Percentiles rank a stretch among this genome's conserved stretches.
These are phyloP conservation scores for Drosophila kohkoa DNA, from an alignment of 1,140 invertebrate species.

Conservation along the genomic window DNA sequence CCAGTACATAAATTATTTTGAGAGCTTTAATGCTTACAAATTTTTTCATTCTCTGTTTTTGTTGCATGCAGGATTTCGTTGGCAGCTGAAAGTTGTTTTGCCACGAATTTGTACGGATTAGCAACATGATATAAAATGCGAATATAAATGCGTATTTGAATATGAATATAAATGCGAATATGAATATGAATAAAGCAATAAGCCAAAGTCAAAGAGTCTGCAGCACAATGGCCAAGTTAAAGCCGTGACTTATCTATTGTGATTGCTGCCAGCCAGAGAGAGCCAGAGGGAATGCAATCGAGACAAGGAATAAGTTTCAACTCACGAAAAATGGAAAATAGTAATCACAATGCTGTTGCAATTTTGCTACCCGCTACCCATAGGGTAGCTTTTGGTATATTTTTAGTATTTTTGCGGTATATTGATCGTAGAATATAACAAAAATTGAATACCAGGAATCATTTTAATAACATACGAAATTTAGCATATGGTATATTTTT, in stretches of 20 bases:
- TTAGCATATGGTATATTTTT: too few relatives aligned
- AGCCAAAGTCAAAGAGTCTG: neutral
- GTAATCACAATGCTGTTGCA: too few relatives aligned
- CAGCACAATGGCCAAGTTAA: neutral
- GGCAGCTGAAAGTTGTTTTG: slow-evolving; percentile 7
- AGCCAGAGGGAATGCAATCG: too few relatives aligned
- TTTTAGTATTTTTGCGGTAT: too few relatives aligned
- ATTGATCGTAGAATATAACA: too few relatives aligned
- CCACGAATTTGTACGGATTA: slow-evolving; percentile 33
- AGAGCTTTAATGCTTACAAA: slow-evolving; percentile 50
- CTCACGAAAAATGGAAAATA: too few relatives aligned
- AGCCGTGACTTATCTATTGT: neutral
- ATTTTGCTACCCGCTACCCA: too few relatives aligned
- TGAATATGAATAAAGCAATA: neutral
- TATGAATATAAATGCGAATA: neutral
- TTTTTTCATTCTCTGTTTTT: slow-evolving; percentile 10
- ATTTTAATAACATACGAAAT: too few relatives aligned
- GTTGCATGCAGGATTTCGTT: neutral
- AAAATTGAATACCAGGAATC: too few relatives aligned
- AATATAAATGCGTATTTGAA: slow-evolving; percentile 17
- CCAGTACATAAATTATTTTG: slow-evolving; percentile 60
- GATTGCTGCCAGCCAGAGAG: too few relatives aligned
- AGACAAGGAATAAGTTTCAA: too few relatives aligned
- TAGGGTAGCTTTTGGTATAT: too few relatives aligned
- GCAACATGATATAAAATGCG: slow-evolving; percentile 14